A percentile compares a stretch with the other conserved stretches of the same genome.
Evolutionary conservation across 2,888 invertebrate species (phyloP).

Genomic region (Trimorus sp.): DNA sequence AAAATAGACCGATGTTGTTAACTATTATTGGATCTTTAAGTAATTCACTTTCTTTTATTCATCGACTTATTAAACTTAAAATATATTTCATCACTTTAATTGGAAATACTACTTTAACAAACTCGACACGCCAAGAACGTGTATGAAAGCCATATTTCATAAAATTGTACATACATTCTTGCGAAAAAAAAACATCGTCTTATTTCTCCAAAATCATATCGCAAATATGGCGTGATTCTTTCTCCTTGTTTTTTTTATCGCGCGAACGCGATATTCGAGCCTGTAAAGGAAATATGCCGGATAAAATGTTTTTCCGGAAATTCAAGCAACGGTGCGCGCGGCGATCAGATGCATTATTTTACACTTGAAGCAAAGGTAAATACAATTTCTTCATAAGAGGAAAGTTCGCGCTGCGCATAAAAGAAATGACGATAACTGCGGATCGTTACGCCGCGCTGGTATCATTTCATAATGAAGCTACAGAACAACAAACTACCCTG

Average conservation of each 20-base stretch:
- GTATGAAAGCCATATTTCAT: background rate
- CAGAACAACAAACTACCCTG: no score
- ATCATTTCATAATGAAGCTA: no score
- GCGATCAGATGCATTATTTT: conserved; percentile 10
- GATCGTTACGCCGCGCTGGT: no score
- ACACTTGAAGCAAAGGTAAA: background rate
- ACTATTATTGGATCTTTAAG: no score
- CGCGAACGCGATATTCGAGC: conserved; percentile 4
- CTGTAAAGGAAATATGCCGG: background rate
- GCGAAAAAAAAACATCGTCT: background rate
- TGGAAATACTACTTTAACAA: no score
- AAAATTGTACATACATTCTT: background rate
- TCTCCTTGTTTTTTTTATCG: background rate
- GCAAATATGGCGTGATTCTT: background rate
- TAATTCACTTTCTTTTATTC: no score
- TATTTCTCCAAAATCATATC: background rate
- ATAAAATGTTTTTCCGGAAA: background rate
- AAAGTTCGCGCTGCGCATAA: background rate
- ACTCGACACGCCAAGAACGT: no score
- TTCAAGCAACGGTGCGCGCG: conserved; percentile 2
- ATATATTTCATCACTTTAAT: no score
- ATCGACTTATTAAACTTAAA: no score
- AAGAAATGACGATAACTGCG: background rate
- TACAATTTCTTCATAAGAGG: conserved; percentile 6
- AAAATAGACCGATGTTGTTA: no score